Evolutionary conservation across 2,888 invertebrate genomes (phyloP), one percentile per base, ranked within the genome.

Genomic region (Ophioninae sp.): DNA sequence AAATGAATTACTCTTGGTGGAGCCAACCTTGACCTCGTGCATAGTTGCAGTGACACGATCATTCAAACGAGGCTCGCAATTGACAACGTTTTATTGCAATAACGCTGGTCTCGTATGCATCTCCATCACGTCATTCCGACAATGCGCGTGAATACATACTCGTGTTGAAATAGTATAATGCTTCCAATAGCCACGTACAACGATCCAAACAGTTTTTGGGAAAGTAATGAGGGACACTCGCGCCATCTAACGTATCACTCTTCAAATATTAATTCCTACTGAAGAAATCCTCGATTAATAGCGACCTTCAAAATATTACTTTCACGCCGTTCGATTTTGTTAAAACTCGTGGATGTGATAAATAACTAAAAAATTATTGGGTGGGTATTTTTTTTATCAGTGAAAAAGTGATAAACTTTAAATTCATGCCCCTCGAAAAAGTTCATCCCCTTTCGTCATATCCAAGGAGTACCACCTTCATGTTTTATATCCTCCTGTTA

Each of bases 21-120:
- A 57, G 57, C 50, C 78, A 81, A 75, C 81, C 83, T 81, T 84
- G 83, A 84, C 83, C 81, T 78, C 75, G 64, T 10, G 78, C 20
- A 69, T 23, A 69, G 6, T 76, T 75, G 65, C 70, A 69, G 74
- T 75, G 61, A 39, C 62, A 79, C 65, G 69, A 82, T 70, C 78
- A 74, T 82, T 69, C 76, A 74, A 77, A 80, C 77, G 73, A 80
- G 62, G 65, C 69, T 59, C 30, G 73, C 83, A 83, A 83, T 83
- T 83, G 80, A 57, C 73, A 80, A 64, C 57, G 76, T 80, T 83
- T 80, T 73, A 39, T 75, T 77, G 64, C 59, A 80, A 83, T 64
- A 83, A 83, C 65, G 30, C 37, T 68, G 37, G 23, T 56, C 73
- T 62, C 75, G 72, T 74, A 61, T 69, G 72, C 79, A 64, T 76